Evolutionary conservation across 2,797 vertebrate genomes (phyloP).

Genomic region (Lepus oiostolus): DNA sequence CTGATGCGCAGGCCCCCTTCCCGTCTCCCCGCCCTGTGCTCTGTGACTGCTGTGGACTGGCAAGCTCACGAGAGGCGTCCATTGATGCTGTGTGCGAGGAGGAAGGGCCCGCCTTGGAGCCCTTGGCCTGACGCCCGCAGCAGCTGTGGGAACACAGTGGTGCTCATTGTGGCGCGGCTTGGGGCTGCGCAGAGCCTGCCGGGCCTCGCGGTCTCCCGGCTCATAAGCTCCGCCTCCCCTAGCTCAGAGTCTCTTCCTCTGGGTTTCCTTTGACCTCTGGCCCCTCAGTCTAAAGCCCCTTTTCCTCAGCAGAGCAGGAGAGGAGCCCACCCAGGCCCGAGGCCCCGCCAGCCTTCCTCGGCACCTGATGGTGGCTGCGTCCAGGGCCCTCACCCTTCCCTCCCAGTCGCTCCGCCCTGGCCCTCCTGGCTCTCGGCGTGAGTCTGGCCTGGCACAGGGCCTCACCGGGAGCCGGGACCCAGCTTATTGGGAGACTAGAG

Average conservation of each 20-base stretch:
- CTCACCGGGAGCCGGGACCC: not conserved
- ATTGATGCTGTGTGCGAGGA: not conserved
- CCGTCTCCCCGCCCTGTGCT: not conserved
- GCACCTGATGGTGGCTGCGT: not conserved
- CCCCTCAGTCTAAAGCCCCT: not conserved
- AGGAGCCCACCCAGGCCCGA: not conserved
- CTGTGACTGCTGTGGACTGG: conserved; percentile 1
- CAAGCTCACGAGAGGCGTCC: not conserved
- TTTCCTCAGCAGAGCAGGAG: not conserved
- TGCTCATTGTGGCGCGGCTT: not conserved
- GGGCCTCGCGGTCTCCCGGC: not conserved
- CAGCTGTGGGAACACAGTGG: conserved; percentile 37
- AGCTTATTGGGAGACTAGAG: not conserved
- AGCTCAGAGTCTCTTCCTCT: not conserved
- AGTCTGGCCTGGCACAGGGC: not conserved
- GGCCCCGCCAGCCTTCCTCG: not conserved
- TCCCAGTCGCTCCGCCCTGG: not conserved
- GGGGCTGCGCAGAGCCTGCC: not conserved
- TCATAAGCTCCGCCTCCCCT: not conserved
- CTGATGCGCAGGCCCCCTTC: not conserved
- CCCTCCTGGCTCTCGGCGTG: not conserved
- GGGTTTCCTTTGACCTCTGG: conserved; percentile 15
- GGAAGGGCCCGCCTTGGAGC: not conserved
- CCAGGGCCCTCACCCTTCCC: not conserved
- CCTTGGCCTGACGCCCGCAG: not conserved